Conservation (phyloP, 2,113 vertebrate species). For the Neopipo cinnamomea region DNA sequence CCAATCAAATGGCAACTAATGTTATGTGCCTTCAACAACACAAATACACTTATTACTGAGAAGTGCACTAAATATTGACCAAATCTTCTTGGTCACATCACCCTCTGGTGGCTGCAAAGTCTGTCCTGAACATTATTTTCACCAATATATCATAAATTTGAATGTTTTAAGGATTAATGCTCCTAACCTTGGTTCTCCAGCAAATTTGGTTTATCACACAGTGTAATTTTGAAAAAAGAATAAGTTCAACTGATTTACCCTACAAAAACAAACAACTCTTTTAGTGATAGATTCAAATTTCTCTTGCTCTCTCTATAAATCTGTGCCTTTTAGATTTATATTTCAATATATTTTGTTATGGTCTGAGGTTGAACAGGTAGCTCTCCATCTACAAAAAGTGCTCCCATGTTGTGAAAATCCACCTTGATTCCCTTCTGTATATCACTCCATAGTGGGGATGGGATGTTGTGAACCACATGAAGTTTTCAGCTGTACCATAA, state of each 20-base stretch:
- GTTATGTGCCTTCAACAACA: neutral
- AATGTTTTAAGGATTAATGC: neutral
- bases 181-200: neutral
- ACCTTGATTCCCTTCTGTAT: neutral
- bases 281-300: neutral
- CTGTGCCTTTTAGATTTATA: neutral
- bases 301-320: neutral
- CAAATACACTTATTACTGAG: neutral
- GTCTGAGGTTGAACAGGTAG: neutral
- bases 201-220: neutral
- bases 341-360: neutral
- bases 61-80: neutral
- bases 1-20: neutral
- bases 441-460: neutral
- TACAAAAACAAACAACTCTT: neutral
- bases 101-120: slow-evolving; percentile 24
- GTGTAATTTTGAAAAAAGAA: neutral
- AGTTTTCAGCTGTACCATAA: neutral
- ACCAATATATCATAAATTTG: neutral
- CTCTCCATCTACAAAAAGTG: neutral
- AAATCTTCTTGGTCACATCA: neutral
- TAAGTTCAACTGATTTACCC: neutral
- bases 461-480: neutral
- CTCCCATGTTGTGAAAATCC: neutral
- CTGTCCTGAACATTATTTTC: neutral